A percentile compares a stretch with the other conserved stretches of the same genome.
These are phyloP conservation scores for Cynocephalus volans DNA, from an alignment of 2,113 vertebrate species.

Conservation along the genomic window DNA sequence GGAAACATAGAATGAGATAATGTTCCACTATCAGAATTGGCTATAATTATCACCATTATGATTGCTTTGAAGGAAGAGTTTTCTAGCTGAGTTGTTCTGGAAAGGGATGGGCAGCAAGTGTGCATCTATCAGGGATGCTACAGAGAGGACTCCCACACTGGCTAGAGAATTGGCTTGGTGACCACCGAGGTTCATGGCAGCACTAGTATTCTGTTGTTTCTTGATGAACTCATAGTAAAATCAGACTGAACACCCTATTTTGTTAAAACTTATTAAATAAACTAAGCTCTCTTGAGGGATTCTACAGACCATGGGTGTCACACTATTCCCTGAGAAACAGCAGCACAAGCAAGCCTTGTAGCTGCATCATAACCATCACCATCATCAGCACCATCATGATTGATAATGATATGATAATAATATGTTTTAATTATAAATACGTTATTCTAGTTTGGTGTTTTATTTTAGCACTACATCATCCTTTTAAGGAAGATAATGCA, in stretches of 20 bases:
- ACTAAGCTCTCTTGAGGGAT: neutral
- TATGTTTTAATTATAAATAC: conserved; percentile 11
- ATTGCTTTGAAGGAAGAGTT: neutral
- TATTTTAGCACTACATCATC: neutral
- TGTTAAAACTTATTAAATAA: neutral
- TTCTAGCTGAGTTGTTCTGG: neutral
- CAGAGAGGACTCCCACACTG: neutral
- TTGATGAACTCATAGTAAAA: neutral
- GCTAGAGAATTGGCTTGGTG: neutral
- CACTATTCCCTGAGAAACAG: neutral
- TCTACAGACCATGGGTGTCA: neutral
- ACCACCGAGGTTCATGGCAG: neutral
- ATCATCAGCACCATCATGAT: neutral
- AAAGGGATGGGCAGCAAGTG: neutral
- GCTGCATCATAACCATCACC: neutral
- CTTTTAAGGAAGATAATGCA: neutral
- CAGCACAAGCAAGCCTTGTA: neutral
- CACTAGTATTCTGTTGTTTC: conserved; percentile 9
- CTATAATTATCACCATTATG: neutral
- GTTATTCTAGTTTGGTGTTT: neutral
- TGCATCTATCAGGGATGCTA: neutral
- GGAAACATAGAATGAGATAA: neutral
- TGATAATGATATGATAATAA: neutral
- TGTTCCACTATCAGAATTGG: neutral
- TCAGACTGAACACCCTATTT: neutral